These are phyloP conservation scores for Eretmocerus hayati DNA, from an alignment of 2,888 invertebrate species.

Conservation along the genomic window DNA sequence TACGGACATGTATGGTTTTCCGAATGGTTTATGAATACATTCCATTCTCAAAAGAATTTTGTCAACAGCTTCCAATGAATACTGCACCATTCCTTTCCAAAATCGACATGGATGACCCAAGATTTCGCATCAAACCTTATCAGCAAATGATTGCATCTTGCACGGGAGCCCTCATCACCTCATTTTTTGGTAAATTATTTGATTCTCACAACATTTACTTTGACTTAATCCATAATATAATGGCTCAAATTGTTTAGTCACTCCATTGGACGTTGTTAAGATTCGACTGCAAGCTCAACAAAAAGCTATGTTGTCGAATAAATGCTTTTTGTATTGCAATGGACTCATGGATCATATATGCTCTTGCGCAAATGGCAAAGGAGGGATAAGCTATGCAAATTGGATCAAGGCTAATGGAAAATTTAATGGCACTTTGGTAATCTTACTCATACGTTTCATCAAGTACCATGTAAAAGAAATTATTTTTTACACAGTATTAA, in stretches of 20 bases:
- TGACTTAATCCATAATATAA: neutral
- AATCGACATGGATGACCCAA: conserved; percentile 60
- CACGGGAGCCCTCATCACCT: conserved; percentile 83
- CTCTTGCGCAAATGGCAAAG: conserved; percentile 54
- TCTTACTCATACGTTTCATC: conserved; percentile 2
- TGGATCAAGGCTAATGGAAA: conserved; percentile 64
- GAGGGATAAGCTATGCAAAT: conserved; percentile 33
- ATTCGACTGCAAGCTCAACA: conserved; percentile 93
- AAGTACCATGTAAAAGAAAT: conserved; percentile 5
- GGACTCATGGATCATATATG: conserved; percentile 98
- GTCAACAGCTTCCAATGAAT: conserved; percentile 14
- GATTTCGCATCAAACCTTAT: conserved; percentile 66
- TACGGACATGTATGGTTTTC: no score
- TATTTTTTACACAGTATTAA: conserved; percentile 20
- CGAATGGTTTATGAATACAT: neutral
- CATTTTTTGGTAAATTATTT: conserved; percentile 63
- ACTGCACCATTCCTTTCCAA: conserved; percentile 20
- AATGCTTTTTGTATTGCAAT: conserved; percentile 94
- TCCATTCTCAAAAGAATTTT: neutral
- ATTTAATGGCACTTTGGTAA: conserved; percentile 71
- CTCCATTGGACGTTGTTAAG: conserved; percentile 98
- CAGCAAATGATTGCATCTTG: conserved; percentile 84
- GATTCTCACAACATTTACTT: neutral
- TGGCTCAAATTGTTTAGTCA: conserved; percentile 59
- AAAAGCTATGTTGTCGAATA: conserved; percentile 70